These are phyloP conservation scores for Chaetogeoica ovagalla DNA, from an alignment of 2,888 invertebrate species.

Conservation along the genomic window DNA sequence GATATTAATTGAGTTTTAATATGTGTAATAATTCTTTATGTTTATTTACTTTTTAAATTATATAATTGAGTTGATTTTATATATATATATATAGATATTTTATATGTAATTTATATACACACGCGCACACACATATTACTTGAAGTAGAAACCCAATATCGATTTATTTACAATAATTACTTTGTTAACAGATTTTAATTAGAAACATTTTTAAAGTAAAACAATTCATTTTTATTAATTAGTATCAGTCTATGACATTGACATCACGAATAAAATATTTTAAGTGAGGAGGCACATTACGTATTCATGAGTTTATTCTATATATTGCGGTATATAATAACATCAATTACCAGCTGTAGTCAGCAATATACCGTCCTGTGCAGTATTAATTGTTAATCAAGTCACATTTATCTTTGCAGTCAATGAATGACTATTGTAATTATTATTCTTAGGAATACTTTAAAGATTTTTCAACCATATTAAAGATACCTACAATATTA, in stretches of 20 bases:
- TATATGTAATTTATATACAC: too few species aligned
- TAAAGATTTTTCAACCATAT: slow-evolving; percentile 12
- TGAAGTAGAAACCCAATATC: too few species aligned
- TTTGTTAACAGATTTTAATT: too few species aligned
- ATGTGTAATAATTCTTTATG: too few species aligned
- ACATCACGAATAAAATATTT: slow-evolving; percentile 39
- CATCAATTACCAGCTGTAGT: slow-evolving; percentile 37
- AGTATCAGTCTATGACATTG: background rate
- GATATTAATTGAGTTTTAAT: too few species aligned
- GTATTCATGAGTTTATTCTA: slow-evolving; percentile 29
- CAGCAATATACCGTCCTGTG: slow-evolving; percentile 14
- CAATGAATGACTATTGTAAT: slow-evolving; percentile 24
- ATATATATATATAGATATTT: too few species aligned
- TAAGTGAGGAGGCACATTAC: slow-evolving; percentile 19
- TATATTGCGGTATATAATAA: slow-evolving; percentile 3
- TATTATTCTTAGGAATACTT: slow-evolving; percentile 46
- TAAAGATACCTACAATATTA: background rate
- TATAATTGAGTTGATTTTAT: too few species aligned
- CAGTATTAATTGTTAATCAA: slow-evolving; percentile 50
- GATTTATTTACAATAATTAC: too few species aligned
- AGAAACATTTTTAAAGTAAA: too few species aligned
- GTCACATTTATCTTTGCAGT: slow-evolving; percentile 33
- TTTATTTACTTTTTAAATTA: too few species aligned
- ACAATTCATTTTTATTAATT: background rate
- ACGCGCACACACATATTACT: too few species aligned